Conservation (phyloP, 2,113 vertebrate species). For the Tragulus kanchil region DNA sequence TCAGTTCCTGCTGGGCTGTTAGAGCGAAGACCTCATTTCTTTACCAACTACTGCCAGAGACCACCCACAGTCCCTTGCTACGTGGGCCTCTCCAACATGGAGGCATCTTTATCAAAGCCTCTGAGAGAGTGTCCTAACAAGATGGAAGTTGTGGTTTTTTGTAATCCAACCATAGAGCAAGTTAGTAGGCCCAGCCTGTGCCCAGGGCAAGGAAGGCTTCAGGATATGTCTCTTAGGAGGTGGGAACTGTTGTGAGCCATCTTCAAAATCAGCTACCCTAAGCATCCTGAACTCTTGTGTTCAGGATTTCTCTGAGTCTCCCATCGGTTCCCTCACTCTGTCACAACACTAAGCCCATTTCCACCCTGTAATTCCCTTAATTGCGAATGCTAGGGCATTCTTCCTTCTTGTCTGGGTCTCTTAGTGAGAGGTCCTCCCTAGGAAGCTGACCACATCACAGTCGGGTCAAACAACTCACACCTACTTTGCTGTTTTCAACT, state of each 20-base stretch:
- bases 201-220: no score
- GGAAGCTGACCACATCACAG: not conserved
- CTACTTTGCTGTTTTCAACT: not conserved
- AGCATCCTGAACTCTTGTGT: not conserved
- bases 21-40: not conserved
- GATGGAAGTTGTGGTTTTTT: not conserved
- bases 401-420: not conserved
- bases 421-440: not conserved
- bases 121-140: not conserved
- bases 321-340: no score
- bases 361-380: not conserved
- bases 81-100: not conserved
- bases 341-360: not conserved
- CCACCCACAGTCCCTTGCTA: not conserved
- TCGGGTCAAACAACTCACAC: not conserved
- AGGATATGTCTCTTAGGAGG: not conserved
- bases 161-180: not conserved
- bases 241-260: not conserved
- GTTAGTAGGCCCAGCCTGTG: not conserved
- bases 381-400: rapidly evolving
- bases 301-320: not conserved
- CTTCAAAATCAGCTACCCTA: not conserved
- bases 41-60: not conserved
- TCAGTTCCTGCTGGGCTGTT: not conserved
- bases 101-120: not conserved